Conservation (phyloP, 2,113 vertebrate species). For the Nerophis lumbriciformis region DNA sequence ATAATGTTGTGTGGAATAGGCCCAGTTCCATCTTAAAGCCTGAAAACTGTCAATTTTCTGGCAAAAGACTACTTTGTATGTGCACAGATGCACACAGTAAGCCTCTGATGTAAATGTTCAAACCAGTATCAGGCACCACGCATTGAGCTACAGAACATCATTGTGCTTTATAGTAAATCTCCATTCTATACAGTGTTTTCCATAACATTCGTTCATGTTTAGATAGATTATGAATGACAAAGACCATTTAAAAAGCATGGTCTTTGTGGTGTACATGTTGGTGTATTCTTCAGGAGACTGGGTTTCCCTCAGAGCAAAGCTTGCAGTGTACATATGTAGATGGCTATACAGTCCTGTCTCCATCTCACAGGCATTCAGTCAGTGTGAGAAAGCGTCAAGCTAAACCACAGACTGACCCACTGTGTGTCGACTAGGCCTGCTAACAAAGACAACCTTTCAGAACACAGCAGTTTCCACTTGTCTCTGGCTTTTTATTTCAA, state of each 20-base stretch:
- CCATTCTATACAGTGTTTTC: constrained; percentile 3
- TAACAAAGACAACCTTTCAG: constrained; percentile 74
- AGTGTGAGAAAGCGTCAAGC: constrained; percentile 61
- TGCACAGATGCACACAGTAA: constrained; percentile 22
- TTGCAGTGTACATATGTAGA: constrained; percentile 49
- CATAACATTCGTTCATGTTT: neutral
- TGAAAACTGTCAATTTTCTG: constrained; percentile 3
- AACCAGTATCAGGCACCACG: constrained; percentile 23
- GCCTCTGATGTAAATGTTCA: constrained; percentile 25
- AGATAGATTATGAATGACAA: neutral
- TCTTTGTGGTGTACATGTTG: neutral
- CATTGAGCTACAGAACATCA: constrained; percentile 8
- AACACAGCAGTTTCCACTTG: constrained; percentile 34
- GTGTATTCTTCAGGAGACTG: constrained; percentile 43
- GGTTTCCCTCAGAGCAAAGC: constrained; percentile 36
- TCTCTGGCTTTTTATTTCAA: constrained; percentile 35
- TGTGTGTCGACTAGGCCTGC: constrained; percentile 60
- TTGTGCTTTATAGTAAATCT: constrained; percentile 26
- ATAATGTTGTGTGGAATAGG: neutral
- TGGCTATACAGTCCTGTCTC: constrained; percentile 44
- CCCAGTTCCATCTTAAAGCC: neutral
- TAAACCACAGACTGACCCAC: constrained; percentile 64
- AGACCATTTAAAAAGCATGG: neutral
- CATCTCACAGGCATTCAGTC: constrained; percentile 54
- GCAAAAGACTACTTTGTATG: constrained; percentile 17